Evolutionary conservation across 2,888 invertebrate genomes (phyloP).

Genomic region (Cheilosia vulpina): DNA sequence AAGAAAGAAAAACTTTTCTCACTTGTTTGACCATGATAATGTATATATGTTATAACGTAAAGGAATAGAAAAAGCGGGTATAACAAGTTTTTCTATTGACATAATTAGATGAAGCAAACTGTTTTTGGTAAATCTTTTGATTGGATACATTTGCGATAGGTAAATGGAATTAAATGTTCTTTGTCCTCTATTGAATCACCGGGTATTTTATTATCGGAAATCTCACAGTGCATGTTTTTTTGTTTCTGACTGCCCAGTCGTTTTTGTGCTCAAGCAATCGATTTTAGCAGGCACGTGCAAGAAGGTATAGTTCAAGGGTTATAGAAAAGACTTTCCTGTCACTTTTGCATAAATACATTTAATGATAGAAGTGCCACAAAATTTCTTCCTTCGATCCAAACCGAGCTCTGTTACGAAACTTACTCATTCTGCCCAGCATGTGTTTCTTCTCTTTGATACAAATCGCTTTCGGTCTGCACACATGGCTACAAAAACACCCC

Average conservation of each 20-base stretch:
- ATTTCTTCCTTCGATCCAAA: too few relatives aligned
- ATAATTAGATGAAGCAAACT: constrained; percentile 61
- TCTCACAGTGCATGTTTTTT: background rate
- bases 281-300: background rate
- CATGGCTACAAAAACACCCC: too few relatives aligned
- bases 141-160: constrained; percentile 25
- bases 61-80: background rate
- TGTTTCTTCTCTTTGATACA: too few relatives aligned
- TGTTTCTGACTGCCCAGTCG: too few relatives aligned
- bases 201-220: background rate
- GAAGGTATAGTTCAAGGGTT: too few relatives aligned
- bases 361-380: too few relatives aligned
- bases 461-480: too few relatives aligned
- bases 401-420: too few relatives aligned
- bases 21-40: background rate
- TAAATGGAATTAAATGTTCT: constrained; percentile 48
- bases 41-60: too few relatives aligned
- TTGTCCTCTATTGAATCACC: constrained; percentile 26
- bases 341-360: too few relatives aligned
- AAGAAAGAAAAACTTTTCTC: background rate
- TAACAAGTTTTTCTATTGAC: constrained; percentile 24
- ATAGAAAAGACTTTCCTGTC: too few relatives aligned
- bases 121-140: constrained; percentile 52
- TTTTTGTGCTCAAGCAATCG: background rate
- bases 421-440: too few relatives aligned